Evolutionary conservation across 1,140 invertebrate genomes (phyloP).

Genomic region (Orussus abietinus): DNA sequence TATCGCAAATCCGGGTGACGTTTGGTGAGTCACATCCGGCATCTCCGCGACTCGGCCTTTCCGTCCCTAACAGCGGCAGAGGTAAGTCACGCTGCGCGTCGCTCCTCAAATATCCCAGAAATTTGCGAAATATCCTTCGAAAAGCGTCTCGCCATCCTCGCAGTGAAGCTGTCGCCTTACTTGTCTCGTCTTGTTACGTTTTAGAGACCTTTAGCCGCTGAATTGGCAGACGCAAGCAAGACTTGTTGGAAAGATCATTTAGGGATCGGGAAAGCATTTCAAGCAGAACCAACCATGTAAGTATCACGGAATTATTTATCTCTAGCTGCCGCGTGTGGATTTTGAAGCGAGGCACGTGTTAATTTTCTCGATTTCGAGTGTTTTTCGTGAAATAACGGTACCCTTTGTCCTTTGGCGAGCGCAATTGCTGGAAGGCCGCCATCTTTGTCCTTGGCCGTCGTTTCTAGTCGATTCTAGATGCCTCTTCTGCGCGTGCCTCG

Average conservation of each 20-base stretch:
- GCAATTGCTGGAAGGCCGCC: too few species aligned
- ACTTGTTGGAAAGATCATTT: slow-evolving; percentile 12
- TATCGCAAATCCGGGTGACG: not conserved
- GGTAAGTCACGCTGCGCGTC: slow-evolving; percentile 29
- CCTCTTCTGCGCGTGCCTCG: too few species aligned
- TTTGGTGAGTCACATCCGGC: slow-evolving; percentile 19
- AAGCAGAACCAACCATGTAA: slow-evolving; percentile 33
- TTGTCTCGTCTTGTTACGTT: slow-evolving; percentile 10
- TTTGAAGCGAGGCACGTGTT: slow-evolving; percentile 2
- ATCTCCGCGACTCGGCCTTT: slow-evolving; percentile 33
- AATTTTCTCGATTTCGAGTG: too few species aligned
- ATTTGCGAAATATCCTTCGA: too few species aligned
- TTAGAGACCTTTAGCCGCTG: slow-evolving; percentile 32
- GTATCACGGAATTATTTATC: slow-evolving; percentile 18
- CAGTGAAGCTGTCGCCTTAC: slow-evolving; percentile 2
- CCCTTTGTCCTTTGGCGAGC: too few species aligned
- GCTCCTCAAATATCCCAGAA: not conserved
- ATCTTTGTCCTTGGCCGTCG: too few species aligned
- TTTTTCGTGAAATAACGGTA: too few species aligned
- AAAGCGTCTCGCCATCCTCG: too few species aligned
- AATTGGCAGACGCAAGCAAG: slow-evolving; percentile 15
- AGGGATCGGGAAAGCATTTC: slow-evolving; percentile 27
- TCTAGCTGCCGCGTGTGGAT: not conserved
- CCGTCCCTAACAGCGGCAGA: slow-evolving; percentile 39
- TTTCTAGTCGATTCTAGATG: too few species aligned